Conservation (phyloP, 2,888 invertebrate species). For the Xestia sexstrigata region DNA sequence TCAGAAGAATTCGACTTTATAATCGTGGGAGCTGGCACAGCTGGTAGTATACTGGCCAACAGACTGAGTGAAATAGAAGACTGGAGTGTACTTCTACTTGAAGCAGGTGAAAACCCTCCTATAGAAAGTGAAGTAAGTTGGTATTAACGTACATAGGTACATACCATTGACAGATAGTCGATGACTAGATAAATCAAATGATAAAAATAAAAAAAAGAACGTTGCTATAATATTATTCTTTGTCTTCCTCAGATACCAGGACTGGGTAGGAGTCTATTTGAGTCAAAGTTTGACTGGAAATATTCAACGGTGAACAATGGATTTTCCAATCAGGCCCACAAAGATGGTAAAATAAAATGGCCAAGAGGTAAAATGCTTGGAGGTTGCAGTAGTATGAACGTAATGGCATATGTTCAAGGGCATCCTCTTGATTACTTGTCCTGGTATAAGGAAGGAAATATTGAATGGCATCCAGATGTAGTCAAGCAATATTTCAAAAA, state of each 20-base stretch:
- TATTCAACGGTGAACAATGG: constrained; percentile 55
- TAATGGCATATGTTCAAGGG: constrained; percentile 89
- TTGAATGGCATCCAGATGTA: constrained; percentile 68
- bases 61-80: constrained; percentile 60
- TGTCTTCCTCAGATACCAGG: constrained; percentile 47
- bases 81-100: constrained; percentile 64
- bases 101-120: constrained; percentile 68
- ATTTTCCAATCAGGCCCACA: constrained; percentile 46
- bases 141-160: not conserved
- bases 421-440: constrained; percentile 84
- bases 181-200: not conserved
- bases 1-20: constrained; percentile 63
- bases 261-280: constrained; percentile 1
- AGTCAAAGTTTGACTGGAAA: constrained; percentile 54
- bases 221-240: not conserved
- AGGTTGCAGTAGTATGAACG: constrained; percentile 89
- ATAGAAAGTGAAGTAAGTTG: constrained; percentile 91
- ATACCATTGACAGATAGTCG: not conserved
- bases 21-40: constrained; percentile 66
- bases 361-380: constrained; percentile 92
- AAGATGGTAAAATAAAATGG: constrained; percentile 78
- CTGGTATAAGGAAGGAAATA: constrained; percentile 87
- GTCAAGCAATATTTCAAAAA: constrained; percentile 55
- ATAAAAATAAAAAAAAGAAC: not conserved
- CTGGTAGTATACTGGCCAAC: constrained; percentile 65